Conservation (phyloP, 2,113 vertebrate genomes). For the Propithecus coquereli region DNA sequence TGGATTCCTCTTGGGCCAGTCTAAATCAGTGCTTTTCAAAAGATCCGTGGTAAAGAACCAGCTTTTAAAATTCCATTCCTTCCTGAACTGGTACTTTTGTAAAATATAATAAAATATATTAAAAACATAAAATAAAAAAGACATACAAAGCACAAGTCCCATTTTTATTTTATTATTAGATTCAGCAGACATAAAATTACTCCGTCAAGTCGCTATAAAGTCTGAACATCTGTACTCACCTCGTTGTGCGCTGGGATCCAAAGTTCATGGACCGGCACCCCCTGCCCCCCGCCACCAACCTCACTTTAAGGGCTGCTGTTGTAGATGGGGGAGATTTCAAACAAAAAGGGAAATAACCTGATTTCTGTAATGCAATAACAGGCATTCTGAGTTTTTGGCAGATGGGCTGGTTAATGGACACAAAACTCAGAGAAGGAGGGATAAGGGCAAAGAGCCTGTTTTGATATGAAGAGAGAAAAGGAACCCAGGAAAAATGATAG, state of each 20-base stretch:
- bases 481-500: neutral
- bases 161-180: constrained; percentile 35
- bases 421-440: neutral
- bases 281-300: fast-evolving
- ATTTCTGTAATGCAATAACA: neutral
- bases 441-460: neutral
- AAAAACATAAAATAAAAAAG: constrained; percentile 47
- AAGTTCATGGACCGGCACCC: neutral
- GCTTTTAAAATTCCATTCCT: constrained; percentile 9
- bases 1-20: neutral
- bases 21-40: neutral
- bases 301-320: neutral
- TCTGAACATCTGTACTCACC: neutral
- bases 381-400: neutral
- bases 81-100: neutral
- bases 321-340: neutral
- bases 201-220: constrained; percentile 4
- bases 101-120: neutral
- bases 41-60: neutral
- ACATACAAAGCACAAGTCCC: neutral
- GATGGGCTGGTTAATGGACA: neutral
- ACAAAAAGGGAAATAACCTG: neutral
- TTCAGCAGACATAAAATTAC: constrained; percentile 34
- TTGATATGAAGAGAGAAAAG: neutral
- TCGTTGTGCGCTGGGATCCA: neutral